Conservation (phyloP, 2,888 invertebrate species). For the Drosophila meridiana region DNA sequence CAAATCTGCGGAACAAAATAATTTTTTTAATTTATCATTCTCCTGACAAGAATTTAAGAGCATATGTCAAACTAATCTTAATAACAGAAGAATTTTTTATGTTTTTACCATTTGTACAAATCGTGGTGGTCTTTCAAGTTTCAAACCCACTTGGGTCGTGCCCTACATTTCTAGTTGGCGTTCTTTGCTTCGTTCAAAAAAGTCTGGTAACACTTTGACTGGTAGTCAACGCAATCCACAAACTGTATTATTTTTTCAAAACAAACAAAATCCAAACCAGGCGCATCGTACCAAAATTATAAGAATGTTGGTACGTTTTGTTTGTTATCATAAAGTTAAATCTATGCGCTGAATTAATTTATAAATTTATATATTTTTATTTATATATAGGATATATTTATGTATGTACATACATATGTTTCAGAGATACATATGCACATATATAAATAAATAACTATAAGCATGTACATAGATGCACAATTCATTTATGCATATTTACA, state of each 20-base stretch:
- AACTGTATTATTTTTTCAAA: neutral
- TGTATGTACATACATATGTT: neutral
- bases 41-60: too few species aligned
- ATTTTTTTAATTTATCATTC: too few species aligned
- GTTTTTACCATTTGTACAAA: neutral
- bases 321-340: neutral
- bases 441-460: neutral
- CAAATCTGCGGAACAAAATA: too few species aligned
- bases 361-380: neutral
- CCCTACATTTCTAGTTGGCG: neutral
- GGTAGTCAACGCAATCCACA: neutral
- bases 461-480: neutral
- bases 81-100: too few species aligned
- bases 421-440: too few species aligned
- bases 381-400: neutral
- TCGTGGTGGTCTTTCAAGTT: neutral
- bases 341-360: neutral
- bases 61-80: too few species aligned
- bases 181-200: neutral
- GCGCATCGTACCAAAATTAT: neutral
- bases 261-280: neutral
- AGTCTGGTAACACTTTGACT: neutral
- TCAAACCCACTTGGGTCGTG: neutral
- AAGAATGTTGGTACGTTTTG: neutral
- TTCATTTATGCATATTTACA: too few species aligned